Base-by-base conservation (phyloP, 2,113 vertebrate genomes). In the Tetraodon nigroviridis region DNA sequence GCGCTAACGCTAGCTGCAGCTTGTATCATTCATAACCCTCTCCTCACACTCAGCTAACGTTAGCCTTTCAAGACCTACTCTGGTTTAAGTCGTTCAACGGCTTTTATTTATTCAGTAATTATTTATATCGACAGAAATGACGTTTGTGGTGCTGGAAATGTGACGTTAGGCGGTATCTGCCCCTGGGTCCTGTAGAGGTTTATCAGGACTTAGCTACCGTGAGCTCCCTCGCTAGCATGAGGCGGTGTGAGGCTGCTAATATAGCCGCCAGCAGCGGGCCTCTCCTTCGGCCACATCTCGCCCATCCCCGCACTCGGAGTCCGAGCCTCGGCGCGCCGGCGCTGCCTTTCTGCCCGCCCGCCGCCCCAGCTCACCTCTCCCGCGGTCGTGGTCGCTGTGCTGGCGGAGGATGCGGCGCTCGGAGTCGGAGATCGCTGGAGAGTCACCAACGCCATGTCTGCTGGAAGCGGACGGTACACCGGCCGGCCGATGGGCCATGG, bases 341-440 rank as follows among this genome's bases (percentile, higher is more conserved):
- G 53, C 68, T 32, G 29, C 29, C 29, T 32, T 29, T 51, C 1
- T 1, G 5, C 68, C 55, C 20, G 24, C 29, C 22, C 17, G 2
- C 40, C 15, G 44, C 32, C n/a, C 22, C 51, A 3, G 84, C 84
- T 85, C 42, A 89, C 84, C 87, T 90, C 89, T 73, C 85, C 89
- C 51, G 83, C 85, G n/a, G 84, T 83, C 32, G 89, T 89, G 54
- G 92, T 93, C 46, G 91, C 87, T 74, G 92, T 94, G 92, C 94
- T 95, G 87, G 93, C 93, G 19, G 92, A 94, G 76, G 94, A 96
- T 52, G 94, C 91, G 65, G 93, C 94, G 80, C 95, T 97, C 67
- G 95, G 95, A 59, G 95, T 97, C 84, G 95, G 95, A 54, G 95
- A 98, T 75, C 94, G 92, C 91, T 95, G 94, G 75, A 98, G 89